These are phyloP conservation scores for Spilogale gracilis DNA, from an alignment of 2,113 vertebrate genomes.

Conservation along the genomic window DNA sequence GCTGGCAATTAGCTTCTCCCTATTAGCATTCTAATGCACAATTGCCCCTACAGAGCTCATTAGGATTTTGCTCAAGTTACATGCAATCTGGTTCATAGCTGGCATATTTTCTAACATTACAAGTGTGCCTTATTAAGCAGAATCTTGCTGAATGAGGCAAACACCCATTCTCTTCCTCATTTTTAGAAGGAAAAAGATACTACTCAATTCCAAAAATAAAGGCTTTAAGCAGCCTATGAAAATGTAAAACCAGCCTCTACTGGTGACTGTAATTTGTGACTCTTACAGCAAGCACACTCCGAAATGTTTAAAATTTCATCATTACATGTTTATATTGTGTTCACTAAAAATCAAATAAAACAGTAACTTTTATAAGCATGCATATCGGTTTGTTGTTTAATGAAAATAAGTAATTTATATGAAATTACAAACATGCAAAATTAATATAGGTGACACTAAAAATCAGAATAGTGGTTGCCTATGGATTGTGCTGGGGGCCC, in stretches of 20 bases:
- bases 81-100: conserved; percentile 65
- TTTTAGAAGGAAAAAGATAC: conserved; percentile 56
- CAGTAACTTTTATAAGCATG: conserved; percentile 16
- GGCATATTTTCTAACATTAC: conserved; percentile 75
- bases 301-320: conserved; percentile 48
- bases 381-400: neutral
- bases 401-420: conserved; percentile 43
- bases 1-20: conserved; percentile 79
- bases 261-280: conserved; percentile 45
- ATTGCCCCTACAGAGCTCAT: conserved; percentile 78
- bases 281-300: neutral
- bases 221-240: conserved; percentile 38
- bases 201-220: conserved; percentile 58
- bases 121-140: conserved; percentile 75
- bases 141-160: conserved; percentile 73
- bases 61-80: conserved; percentile 73
- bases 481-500: neutral
- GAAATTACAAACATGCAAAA: conserved; percentile 39
- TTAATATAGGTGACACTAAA: conserved; percentile 1
- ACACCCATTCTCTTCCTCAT: neutral
- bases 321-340: neutral
- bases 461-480: neutral
- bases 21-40: conserved; percentile 75
- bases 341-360: conserved; percentile 31
- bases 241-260: conserved; percentile 52